A percentile compares a stretch with the other conserved stretches of the same genome.
These are phyloP conservation scores for Chironomus tentans DNA, from an alignment of 2,888 invertebrate species.

Conservation along the genomic window DNA sequence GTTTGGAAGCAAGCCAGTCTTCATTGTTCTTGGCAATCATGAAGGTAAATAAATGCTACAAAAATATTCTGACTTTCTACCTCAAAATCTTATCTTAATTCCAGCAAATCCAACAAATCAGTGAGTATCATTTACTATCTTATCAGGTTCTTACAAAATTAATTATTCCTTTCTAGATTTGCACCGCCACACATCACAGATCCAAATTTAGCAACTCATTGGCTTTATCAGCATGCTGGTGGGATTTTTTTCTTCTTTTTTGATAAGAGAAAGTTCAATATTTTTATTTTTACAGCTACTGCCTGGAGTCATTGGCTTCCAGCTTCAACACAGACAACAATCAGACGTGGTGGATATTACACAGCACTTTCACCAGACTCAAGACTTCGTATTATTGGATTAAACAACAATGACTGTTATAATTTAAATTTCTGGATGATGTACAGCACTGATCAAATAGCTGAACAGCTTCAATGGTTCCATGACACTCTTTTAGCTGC, in stretches of 20 bases:
- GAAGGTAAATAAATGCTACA: constrained; percentile 45
- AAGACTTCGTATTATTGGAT: constrained; percentile 63
- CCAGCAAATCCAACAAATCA: neutral
- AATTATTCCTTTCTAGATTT: neutral
- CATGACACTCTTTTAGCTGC: constrained; percentile 60
- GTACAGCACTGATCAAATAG: constrained; percentile 53
- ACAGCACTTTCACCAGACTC: constrained; percentile 46
- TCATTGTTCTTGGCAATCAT: constrained; percentile 71
- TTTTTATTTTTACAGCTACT: neutral
- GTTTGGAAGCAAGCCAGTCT: constrained; percentile 56
- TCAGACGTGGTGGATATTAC: constrained; percentile 67
- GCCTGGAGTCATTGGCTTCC: constrained; percentile 52
- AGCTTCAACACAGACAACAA: constrained; percentile 47
- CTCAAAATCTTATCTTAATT: neutral
- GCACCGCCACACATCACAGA: neutral
- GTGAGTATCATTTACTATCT: neutral
- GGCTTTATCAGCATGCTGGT: neutral
- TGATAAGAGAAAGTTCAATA: neutral
- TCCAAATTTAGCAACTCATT: neutral
- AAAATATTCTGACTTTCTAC: too few relatives aligned
- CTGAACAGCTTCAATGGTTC: constrained; percentile 68
- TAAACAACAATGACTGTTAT: constrained; percentile 47
- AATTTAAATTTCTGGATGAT: constrained; percentile 52
- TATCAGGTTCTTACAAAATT: neutral
- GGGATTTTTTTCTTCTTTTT: neutral